Percentiles rank a stretch among this genome's conserved stretches.
These are phyloP conservation scores for Anolis apletophallus DNA, from an alignment of 2,797 vertebrate species.

Conservation along the genomic window DNA sequence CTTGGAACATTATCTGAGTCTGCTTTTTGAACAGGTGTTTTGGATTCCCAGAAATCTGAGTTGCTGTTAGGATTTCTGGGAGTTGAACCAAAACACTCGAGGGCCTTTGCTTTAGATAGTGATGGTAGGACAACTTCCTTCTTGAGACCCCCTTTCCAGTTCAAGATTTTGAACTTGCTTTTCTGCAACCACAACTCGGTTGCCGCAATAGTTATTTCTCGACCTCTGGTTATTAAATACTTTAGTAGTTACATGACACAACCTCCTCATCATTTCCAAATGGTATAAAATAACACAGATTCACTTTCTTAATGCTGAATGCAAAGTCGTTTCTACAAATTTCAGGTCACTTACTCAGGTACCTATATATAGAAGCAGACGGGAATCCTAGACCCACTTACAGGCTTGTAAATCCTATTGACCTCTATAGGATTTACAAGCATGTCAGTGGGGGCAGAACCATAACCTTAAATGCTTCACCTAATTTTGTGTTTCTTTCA, in stretches of 20 bases:
- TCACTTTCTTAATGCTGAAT: not conserved
- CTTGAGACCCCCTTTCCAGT: not conserved
- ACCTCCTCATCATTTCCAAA: conserved; percentile 29
- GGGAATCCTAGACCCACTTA: conserved; percentile 10
- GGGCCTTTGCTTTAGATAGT: not conserved
- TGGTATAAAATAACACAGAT: conserved; percentile 48
- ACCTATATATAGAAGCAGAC: conserved; percentile 15
- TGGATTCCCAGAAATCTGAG: too few relatives aligned
- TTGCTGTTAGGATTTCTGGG: too few relatives aligned
- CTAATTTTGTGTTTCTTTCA: conserved; percentile 3
- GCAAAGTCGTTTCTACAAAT: conserved; percentile 14
- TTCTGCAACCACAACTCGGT: not conserved
- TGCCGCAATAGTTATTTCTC: not conserved
- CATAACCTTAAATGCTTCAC: not conserved
- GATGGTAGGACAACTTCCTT: not conserved
- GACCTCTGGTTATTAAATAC: not conserved
- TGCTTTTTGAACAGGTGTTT: too few relatives aligned
- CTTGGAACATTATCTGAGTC: too few relatives aligned
- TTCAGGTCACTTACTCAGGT: conserved; percentile 20
- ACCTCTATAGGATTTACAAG: conserved; percentile 16
- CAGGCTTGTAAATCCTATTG: conserved; percentile 14
- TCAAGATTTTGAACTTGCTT: not conserved
- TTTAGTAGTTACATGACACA: conserved; percentile 17
- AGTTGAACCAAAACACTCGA: too few relatives aligned
- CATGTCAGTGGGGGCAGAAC: not conserved